Percentiles rank a stretch among this genome's conserved stretches.
Conservation (phyloP, 1,140 invertebrate species). For the Pemphigus obesinymphae region DNA sequence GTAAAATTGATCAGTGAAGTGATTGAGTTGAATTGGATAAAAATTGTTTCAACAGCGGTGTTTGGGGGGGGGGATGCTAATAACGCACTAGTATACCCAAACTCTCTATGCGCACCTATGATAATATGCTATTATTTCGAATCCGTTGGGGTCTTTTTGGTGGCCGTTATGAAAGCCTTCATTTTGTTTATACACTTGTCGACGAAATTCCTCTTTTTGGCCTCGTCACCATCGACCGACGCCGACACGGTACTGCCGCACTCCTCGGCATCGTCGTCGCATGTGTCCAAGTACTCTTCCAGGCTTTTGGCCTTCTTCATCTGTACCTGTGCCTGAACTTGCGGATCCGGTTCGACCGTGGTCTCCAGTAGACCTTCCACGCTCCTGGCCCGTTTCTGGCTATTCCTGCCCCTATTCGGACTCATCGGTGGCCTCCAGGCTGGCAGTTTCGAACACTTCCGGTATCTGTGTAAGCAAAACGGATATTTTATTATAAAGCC, state of each 20-base stretch:
- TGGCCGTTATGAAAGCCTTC: conserved; percentile 52
- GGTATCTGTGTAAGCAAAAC: conserved; percentile 48
- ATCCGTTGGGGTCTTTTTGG: neutral
- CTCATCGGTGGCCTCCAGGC: conserved; percentile 49
- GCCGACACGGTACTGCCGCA: neutral
- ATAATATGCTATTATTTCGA: conserved; percentile 10
- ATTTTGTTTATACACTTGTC: conserved; percentile 73
- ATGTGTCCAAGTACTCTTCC: conserved; percentile 41
- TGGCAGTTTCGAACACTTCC: conserved; percentile 52
- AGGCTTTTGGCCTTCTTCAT: conserved; percentile 44
- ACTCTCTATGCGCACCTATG: no score
- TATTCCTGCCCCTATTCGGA: conserved; percentile 7
- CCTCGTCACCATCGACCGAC: conserved; percentile 36
- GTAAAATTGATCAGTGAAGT: no score
- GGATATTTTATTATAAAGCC: neutral
- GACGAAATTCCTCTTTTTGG: conserved; percentile 65
- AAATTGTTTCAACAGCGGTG: no score
- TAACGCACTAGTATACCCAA: no score
- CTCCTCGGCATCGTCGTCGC: conserved; percentile 35
- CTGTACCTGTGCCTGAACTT: conserved; percentile 53
- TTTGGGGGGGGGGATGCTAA: no score
- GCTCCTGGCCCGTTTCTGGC: conserved; percentile 42
- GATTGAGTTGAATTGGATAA: no score
- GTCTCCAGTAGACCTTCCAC: conserved; percentile 45
- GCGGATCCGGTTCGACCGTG: conserved; percentile 21